A percentile compares a stretch with the other conserved stretches of the same genome.
phyloP scores from a whole-genome alignment of 2,113 vertebrate genomes.

The Mormyrus iriodes region DNA sequence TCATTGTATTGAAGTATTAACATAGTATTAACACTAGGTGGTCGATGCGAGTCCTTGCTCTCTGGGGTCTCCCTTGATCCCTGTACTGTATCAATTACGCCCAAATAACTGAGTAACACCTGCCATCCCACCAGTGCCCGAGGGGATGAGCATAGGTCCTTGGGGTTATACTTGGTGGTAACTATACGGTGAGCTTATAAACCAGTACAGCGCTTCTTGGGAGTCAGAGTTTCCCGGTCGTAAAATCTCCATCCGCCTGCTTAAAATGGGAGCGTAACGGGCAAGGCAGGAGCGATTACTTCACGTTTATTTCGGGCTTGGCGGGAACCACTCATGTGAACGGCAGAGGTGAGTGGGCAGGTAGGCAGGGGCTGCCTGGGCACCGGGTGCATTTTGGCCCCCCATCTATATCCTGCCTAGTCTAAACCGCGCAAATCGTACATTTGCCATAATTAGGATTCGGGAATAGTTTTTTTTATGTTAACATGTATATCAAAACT shows the following conservation, averaged over 20 bases:
- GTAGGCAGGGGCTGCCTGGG: neutral
- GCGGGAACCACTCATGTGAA: slow-evolving; percentile 8
- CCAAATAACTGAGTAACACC: neutral
- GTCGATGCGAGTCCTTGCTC: neutral
- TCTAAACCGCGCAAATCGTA: neutral
- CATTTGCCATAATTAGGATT: neutral
- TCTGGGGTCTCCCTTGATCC: neutral
- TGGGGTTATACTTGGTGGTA: neutral
- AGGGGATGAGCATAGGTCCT: neutral
- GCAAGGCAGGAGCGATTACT: neutral
- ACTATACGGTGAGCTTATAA: neutral
- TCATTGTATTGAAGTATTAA: neutral
- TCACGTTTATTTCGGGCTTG: slow-evolving; percentile 3
- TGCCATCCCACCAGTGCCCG: neutral
- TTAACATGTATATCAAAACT: neutral
- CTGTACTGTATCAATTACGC: neutral
- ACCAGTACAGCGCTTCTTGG: neutral
- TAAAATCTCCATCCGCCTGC: neutral
- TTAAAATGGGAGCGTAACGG: neutral
- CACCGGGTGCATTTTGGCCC: neutral
- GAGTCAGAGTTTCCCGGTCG: neutral
- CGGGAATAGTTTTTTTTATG: neutral
- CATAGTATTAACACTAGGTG: neutral
- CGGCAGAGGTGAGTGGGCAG: neutral
- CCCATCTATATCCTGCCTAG: neutral